Evolutionary conservation across 2,797 vertebrate genomes (phyloP), one percentile per base, ranked within the genome.

Genomic region (Netta rufina): DNA sequence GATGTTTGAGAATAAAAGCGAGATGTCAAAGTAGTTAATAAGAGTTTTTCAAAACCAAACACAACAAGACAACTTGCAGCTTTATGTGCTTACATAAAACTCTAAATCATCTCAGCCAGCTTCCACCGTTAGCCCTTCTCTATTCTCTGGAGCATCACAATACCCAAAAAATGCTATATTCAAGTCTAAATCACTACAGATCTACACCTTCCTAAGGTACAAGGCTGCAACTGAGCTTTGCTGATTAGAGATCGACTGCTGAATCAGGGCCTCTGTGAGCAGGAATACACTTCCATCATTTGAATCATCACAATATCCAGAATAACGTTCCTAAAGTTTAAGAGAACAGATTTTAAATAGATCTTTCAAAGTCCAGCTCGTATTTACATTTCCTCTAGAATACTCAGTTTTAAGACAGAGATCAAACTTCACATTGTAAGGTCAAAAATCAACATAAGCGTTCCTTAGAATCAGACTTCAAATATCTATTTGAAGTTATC

Each of bases 21-120:
- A 95, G 90, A 96, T 92, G 95, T 93, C 95, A 90, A 94, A 95
- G 88, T 32, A 89, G 83, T 89, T 96, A 91, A 75, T 87, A 96
- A 90, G 58, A 30, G 20, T 33, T 84, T 96, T 89, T 92, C 91
- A 89, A 94, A 95, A 92, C 66, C 90, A 96, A 96, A 95, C 39
- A 87, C 79, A 96, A 95, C 41, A 92, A 78, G 90, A 92, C 86
- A 95, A 89, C 70, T 91, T 92, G 78, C 81, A 94, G 92, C 74
- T 96, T 96, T 91, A 84, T 57, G 41, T 80, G 83, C 83, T 79
- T 92, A 77, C 60, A 86, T 64, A 91, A 76, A 96, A 89, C 45
- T 10, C 67, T 87, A 92, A 92, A 92, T 90, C 69, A 69, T 43
- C 66, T 80, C 53, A 58, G 41, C 41, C 90, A 81, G 86, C 62